A percentile compares a stretch with the other conserved stretches of the same genome.
Evolutionary conservation across 2,113 vertebrate genomes (phyloP).

Genomic region (Malurus alboscapulatus): DNA sequence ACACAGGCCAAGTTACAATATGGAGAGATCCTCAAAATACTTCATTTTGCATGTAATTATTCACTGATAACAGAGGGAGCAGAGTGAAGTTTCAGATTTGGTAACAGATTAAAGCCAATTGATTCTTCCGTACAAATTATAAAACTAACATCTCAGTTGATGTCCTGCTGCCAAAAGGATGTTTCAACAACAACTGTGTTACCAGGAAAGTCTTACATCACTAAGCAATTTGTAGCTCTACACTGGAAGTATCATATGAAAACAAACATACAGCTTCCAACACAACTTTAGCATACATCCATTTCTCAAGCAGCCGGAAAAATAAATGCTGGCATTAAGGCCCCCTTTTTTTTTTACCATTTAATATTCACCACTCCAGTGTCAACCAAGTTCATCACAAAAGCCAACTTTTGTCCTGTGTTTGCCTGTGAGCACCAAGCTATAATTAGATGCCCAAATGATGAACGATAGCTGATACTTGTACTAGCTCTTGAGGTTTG

Average conservation of each 20-base stretch:
- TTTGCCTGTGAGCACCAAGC: background rate
- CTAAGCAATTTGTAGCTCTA: background rate
- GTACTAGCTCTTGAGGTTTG: background rate
- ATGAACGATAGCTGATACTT: background rate
- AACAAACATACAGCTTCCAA: background rate
- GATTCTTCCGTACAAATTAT: background rate
- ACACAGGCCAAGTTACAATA: conserved; percentile 59
- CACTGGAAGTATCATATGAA: background rate
- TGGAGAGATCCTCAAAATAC: conserved; percentile 44
- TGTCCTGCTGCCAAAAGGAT: conserved; percentile 36
- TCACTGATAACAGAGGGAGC: conserved; percentile 29
- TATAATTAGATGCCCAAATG: background rate
- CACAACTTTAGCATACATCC: background rate
- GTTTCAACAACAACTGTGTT: conserved; percentile 18
- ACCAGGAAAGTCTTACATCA: conserved; percentile 24
- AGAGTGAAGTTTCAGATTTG: background rate
- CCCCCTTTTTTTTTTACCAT: background rate
- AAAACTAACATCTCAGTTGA: background rate
- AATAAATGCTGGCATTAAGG: background rate
- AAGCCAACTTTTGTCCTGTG: background rate
- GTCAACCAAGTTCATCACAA: background rate
- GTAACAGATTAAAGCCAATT: background rate
- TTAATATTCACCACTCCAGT: background rate
- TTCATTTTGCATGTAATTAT: conserved; percentile 39
- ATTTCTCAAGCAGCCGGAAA: background rate